Conservation (phyloP, 2,888 invertebrate genomes). For the Drosophila limbata region DNA sequence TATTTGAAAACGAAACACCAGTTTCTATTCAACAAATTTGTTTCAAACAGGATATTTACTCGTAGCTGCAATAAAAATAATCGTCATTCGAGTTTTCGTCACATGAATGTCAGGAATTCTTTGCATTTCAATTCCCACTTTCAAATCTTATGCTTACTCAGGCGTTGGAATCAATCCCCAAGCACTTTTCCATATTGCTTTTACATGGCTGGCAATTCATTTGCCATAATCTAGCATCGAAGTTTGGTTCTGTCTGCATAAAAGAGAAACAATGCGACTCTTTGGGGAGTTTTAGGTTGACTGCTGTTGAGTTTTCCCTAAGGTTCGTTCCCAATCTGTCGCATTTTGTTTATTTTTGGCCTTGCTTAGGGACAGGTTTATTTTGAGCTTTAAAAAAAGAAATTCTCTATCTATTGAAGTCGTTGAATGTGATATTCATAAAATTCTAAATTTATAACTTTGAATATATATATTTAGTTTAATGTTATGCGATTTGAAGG, state of each 20-base stretch:
- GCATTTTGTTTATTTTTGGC: conserved; percentile 56
- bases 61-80: not conserved
- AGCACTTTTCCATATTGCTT: conserved; percentile 72
- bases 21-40: too few relatives aligned
- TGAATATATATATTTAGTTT: conserved; percentile 15
- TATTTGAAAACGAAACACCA: too few relatives aligned
- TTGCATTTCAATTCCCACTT: conserved; percentile 2
- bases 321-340: conserved; percentile 38
- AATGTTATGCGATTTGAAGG: conserved; percentile 1
- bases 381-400: not conserved
- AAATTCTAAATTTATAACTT: too few relatives aligned
- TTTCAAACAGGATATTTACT: not conserved
- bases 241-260: conserved; percentile 12
- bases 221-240: conserved; percentile 29
- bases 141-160: conserved; percentile 40
- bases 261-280: conserved; percentile 29
- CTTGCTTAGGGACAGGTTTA: conserved; percentile 1
- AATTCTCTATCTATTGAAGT: not conserved
- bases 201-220: conserved; percentile 42
- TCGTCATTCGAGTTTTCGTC: not conserved
- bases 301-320: conserved; percentile 25
- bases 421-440: too few relatives aligned
- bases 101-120: not conserved
- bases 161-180: conserved; percentile 35
- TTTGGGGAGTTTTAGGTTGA: conserved; percentile 25